These are phyloP conservation scores for Diabrotica balteata DNA, from an alignment of 2,888 invertebrate species.

Conservation along the genomic window DNA sequence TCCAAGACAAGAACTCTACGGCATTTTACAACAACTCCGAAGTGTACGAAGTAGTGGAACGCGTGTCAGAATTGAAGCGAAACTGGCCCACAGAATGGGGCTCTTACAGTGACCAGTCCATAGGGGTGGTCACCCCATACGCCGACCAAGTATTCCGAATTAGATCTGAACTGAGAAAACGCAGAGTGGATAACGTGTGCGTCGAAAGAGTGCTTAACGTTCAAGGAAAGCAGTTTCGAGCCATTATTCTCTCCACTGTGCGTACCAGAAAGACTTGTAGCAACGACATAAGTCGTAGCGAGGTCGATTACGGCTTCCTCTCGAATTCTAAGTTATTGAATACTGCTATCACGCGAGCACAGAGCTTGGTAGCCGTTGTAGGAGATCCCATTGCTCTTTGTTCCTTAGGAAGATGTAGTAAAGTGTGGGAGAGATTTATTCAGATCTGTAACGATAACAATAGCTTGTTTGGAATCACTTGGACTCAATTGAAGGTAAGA, in stretches of 20 bases:
- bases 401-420: conserved; percentile 80
- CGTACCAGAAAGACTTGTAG: conserved; percentile 77
- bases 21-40: conserved; percentile 85
- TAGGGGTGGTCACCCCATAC: conserved; percentile 87
- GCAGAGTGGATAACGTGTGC: conserved; percentile 75
- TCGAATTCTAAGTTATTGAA: conserved; percentile 83
- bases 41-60: conserved; percentile 76
- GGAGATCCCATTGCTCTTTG: conserved; percentile 85
- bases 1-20: conserved; percentile 79
- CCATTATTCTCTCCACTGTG: conserved; percentile 81
- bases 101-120: conserved; percentile 75
- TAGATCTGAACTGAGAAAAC: conserved; percentile 76
- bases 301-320: conserved; percentile 80
- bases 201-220: conserved; percentile 86
- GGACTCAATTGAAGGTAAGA: conserved; percentile 66
- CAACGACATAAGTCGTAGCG: conserved; percentile 61
- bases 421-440: conserved; percentile 82
- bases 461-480: conserved; percentile 76
- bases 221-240: conserved; percentile 87
- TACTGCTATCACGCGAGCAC: conserved; percentile 83
- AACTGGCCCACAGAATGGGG: conserved; percentile 82
- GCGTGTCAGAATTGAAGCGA: conserved; percentile 74
- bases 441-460: conserved; percentile 74
- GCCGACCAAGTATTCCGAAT: conserved; percentile 81
- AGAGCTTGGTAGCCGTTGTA: conserved; percentile 82